Evolutionary conservation across 2,797 vertebrate species (phyloP).

Genomic region (Microchirus variegatus): DNA sequence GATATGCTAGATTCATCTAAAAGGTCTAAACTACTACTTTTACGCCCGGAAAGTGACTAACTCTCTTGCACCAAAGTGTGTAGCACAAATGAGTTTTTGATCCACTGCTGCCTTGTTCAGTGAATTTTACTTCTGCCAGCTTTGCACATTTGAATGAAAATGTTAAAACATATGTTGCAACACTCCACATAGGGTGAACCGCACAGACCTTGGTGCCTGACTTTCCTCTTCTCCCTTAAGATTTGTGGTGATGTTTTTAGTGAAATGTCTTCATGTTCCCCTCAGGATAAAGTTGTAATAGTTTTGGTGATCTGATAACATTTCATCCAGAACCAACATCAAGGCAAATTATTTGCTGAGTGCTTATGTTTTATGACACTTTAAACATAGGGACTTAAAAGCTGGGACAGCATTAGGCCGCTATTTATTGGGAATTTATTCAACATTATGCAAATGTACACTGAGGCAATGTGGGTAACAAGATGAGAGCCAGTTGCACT

Average conservation of each 20-base stretch:
- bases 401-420: neutral
- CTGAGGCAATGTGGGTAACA: conserved; percentile 5
- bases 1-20: too few species aligned
- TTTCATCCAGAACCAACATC: neutral
- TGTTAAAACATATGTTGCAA: too few species aligned
- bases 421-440: conserved; percentile 17
- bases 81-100: too few species aligned
- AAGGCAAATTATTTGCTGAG: conserved; percentile 1
- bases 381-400: neutral
- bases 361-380: neutral
- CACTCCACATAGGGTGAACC: too few species aligned
- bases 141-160: too few species aligned
- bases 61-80: too few species aligned
- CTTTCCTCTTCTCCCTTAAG: neutral
- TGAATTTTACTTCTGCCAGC: too few species aligned
- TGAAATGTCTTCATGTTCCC: neutral
- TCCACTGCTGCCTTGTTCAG: too few species aligned
- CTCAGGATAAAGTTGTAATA: neutral
- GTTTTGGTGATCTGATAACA: neutral
- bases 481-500: conserved; percentile 11
- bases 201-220: neutral
- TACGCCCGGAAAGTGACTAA: too few species aligned
- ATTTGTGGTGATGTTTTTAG: neutral
- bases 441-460: conserved; percentile 14
- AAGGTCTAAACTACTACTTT: too few species aligned